Conservation (phyloP, 2,113 vertebrate species). For the Zosterops japonicus region DNA sequence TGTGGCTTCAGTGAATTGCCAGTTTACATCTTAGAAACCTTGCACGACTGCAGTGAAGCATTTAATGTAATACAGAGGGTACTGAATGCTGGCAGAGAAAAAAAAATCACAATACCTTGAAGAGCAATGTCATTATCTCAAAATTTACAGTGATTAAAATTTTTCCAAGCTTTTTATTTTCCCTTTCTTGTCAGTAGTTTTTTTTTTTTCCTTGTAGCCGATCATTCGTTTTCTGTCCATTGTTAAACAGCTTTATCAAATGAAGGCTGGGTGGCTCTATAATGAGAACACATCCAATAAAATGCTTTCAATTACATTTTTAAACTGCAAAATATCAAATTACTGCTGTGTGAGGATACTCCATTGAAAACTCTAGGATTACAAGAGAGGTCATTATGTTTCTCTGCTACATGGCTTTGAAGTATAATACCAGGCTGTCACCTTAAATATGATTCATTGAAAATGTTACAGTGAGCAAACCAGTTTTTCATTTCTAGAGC, state of each 20-base stretch:
- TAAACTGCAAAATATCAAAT: constrained; percentile 52
- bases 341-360: constrained; percentile 5
- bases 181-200: background rate
- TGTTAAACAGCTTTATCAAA: constrained; percentile 54
- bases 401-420: constrained; percentile 9
- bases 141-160: constrained; percentile 17
- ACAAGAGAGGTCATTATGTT: constrained; percentile 34
- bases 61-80: background rate
- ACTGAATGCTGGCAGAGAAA: background rate
- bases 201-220: background rate
- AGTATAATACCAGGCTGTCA: constrained; percentile 4
- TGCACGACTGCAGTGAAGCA: background rate
- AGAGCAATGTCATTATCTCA: constrained; percentile 3
- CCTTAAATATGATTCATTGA: constrained; percentile 19
- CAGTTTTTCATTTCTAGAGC: constrained; percentile 5
- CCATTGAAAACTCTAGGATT: constrained; percentile 11
- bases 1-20: background rate
- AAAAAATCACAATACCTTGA: background rate
- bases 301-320: constrained; percentile 46
- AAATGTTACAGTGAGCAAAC: background rate
- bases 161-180: background rate
- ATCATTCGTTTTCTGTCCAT: constrained; percentile 5
- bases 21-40: background rate
- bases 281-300: constrained; percentile 34
- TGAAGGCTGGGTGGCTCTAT: constrained; percentile 6